A percentile compares a stretch with the other conserved stretches of the same genome.
Evolutionary conservation across 2,888 invertebrate genomes (phyloP).

Genomic region (Synergus itoensis): DNA sequence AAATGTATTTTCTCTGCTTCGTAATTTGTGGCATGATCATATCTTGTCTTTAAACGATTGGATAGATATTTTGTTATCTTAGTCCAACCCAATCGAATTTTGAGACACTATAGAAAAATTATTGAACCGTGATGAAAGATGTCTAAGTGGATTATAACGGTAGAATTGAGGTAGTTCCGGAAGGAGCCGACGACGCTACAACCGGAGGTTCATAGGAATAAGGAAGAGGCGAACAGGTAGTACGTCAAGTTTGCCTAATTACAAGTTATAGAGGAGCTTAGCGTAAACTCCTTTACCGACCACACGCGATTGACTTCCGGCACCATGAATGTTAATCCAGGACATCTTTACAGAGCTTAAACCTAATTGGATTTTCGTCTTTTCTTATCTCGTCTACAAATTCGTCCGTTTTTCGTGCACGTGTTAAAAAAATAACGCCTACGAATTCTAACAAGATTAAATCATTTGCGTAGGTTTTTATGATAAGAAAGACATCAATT

Average conservation of each 20-base stretch:
- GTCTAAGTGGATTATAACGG: constrained; percentile 8
- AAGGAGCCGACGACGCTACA: constrained; percentile 7
- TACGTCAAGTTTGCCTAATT: constrained; percentile 58
- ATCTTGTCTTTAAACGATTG: not conserved
- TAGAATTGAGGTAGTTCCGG: constrained; percentile 29
- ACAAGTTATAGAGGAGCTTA: constrained; percentile 61
- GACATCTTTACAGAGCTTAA: constrained; percentile 49
- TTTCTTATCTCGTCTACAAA: constrained; percentile 23
- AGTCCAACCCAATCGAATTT: not conserved
- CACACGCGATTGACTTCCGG: constrained; percentile 43
- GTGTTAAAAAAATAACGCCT: no score
- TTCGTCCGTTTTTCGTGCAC: not conserved
- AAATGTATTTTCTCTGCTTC: not conserved
- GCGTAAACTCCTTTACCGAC: constrained; percentile 50
- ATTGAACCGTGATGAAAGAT: constrained; percentile 28
- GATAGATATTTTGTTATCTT: not conserved
- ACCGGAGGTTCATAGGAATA: not conserved
- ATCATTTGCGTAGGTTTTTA: not conserved
- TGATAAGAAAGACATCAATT: not conserved
- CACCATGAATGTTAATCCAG: constrained; percentile 36
- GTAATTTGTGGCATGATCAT: not conserved
- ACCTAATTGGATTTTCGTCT: constrained; percentile 51
- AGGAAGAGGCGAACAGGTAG: constrained; percentile 22
- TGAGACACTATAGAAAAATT: constrained; percentile 14
- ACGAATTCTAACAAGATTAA: not conserved